Percentiles rank a stretch among this genome's conserved stretches.
These are phyloP conservation scores for Schmidtea mediterranea DNA, from an alignment of 1,140 invertebrate species.

Conservation along the genomic window DNA sequence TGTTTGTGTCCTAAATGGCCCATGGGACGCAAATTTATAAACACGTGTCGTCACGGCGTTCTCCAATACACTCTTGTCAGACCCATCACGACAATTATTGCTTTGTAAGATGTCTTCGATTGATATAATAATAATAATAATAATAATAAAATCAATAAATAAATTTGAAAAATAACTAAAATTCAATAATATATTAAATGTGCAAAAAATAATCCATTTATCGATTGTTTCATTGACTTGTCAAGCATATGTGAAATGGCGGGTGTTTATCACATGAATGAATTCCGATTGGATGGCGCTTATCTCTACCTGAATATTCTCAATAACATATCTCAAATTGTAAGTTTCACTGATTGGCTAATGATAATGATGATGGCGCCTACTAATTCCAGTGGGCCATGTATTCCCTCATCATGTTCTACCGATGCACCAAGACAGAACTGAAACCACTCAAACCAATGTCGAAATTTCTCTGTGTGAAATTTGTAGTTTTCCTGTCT, in stretches of 20 bases:
- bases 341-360: constrained; percentile 26
- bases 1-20: constrained; percentile 45
- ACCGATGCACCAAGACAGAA: constrained; percentile 55
- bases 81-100: constrained; percentile 56
- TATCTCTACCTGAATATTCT: constrained; percentile 65
- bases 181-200: no score
- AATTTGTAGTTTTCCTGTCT: constrained; percentile 84
- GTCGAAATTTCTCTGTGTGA: constrained; percentile 85
- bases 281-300: constrained; percentile 39
- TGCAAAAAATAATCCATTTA: no score
- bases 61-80: constrained; percentile 68
- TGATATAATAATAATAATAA: background rate
- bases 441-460: constrained; percentile 65
- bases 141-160: background rate
- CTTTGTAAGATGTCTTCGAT: constrained; percentile 37
- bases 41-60: constrained; percentile 79
- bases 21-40: constrained; percentile 60
- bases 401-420: constrained; percentile 79
- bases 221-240: no score
- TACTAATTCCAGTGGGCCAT: constrained; percentile 37
- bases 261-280: constrained; percentile 60
- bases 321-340: constrained; percentile 76
- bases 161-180: background rate
- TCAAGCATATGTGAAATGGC: constrained; percentile 57
- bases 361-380: background rate